Conservation (phyloP, 2,113 vertebrate genomes). For the Corythoichthys haematopterus region DNA sequence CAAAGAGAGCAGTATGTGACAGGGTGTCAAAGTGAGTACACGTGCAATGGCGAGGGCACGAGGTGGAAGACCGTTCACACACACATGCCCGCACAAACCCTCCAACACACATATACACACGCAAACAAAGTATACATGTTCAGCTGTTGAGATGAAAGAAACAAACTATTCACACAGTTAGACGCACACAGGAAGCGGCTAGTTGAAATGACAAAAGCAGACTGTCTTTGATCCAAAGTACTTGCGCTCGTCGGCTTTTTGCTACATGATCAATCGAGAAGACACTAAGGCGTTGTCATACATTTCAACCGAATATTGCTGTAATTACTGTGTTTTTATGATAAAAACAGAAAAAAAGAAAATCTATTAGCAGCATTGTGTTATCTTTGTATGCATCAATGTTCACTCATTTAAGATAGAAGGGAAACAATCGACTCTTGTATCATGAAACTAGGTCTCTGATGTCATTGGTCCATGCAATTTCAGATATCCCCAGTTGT, state of each 20-base stretch:
- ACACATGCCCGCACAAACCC: slow-evolving; percentile 22
- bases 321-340: background rate
- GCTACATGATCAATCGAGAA: slow-evolving; percentile 19
- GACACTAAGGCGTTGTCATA: background rate
- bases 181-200: background rate
- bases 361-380: background rate
- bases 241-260: slow-evolving; percentile 21
- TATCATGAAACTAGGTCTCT: too few species aligned
- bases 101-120: slow-evolving; percentile 4
- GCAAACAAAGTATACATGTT: slow-evolving; percentile 38
- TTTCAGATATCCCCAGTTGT: too few species aligned
- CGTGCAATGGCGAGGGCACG: slow-evolving; percentile 22
- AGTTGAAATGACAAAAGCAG: slow-evolving; percentile 27
- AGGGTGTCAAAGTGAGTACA: slow-evolving; percentile 59
- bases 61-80: slow-evolving; percentile 34
- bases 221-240: slow-evolving; percentile 50
- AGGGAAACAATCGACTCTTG: too few species aligned
- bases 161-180: slow-evolving; percentile 33
- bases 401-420: background rate
- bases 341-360: background rate
- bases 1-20: slow-evolving; percentile 37
- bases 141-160: slow-evolving; percentile 61
- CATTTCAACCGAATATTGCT: background rate
- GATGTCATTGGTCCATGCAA: background rate
- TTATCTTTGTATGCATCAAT: background rate